Evolutionary conservation across 1,140 invertebrate genomes (phyloP).

Genomic region (Drosophila pandora): DNA sequence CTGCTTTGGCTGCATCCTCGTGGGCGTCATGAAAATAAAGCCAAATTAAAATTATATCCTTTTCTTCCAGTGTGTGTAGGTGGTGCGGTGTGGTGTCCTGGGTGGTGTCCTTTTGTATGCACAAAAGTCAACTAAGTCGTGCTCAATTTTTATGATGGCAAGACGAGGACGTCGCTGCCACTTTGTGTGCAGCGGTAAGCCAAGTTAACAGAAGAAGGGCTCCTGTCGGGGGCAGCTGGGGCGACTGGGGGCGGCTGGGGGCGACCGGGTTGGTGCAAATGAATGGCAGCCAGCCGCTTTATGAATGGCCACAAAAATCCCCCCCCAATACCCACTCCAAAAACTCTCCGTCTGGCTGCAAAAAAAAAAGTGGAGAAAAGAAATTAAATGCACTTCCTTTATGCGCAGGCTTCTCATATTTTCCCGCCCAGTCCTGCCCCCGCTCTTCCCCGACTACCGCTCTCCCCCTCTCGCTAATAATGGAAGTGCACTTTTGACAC

Average conservation of each 20-base stretch:
- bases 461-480: conserved; percentile 73
- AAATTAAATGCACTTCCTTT: conserved; percentile 82
- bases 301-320: conserved; percentile 66
- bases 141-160: conserved; percentile 79
- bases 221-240: background rate
- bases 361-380: conserved; percentile 56
- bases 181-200: conserved; percentile 60
- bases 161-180: conserved; percentile 39
- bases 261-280: conserved; percentile 25
- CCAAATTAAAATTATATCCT: conserved; percentile 81
- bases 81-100: background rate
- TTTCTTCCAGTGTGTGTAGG: conserved; percentile 25
- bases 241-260: background rate
- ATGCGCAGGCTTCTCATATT: conserved; percentile 67
- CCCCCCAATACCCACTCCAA: conserved; percentile 8
- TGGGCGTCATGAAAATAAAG: conserved; percentile 75
- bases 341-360: conserved; percentile 17
- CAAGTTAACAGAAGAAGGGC: conserved; percentile 31
- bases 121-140: conserved; percentile 81
- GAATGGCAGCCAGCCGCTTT: conserved; percentile 58
- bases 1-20: conserved; percentile 47
- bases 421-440: conserved; percentile 21
- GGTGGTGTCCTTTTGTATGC: conserved; percentile 67
- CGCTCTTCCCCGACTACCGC: background rate
- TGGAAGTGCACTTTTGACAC: conserved; percentile 80